Evolutionary conservation across 2,888 invertebrate genomes (phyloP), one percentile per base, ranked within the genome.

Genomic region (Eupsilia transversa): DNA sequence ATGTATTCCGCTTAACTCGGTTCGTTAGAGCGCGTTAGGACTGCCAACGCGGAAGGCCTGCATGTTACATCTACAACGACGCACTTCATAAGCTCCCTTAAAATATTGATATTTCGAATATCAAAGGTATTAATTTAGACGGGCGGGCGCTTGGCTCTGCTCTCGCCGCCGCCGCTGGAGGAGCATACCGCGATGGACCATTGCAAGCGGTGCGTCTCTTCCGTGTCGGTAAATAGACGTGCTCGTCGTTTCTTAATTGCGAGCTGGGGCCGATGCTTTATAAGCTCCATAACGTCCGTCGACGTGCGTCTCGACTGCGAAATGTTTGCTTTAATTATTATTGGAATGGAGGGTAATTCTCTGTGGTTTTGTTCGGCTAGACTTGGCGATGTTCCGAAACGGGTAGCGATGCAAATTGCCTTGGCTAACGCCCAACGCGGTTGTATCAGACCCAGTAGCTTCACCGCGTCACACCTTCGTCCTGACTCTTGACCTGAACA

Each of bases 311-410:
- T 94, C 94, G 93, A 89, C 93, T 94, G 94, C 92, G 93, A 96
- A 95, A 96, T 96, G 95, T 96, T 95, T 96, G 96, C 96, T 95
- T 96, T 95, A 96, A 96, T 96, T 96, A 96, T 96, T 96, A 96
- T 96, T 96, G 96, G 96, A 96, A 96, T 96, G 95, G 95, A 95
- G 96, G 94, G 95, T 96, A 95, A 95, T 96, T 96, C 96, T 95
- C 93, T 91, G 94, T 96, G 96, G 96, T 96, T 96, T 96, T 96
- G 96, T 96, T 96, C 95, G 96, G 94, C 96, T 96, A 96, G 96
- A 96, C 96, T 96, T 96, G 96, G 96, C 96, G 95, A 94, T 94
- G 96, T 95, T 96, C 96, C 96, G 96, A 96, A 96, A 95, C 92
- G 95, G 95, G 96, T 94, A 96, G 95, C 95, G 95, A 96, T 96